phyloP scores from a whole-genome alignment of 2,113 vertebrate genomes.

The Sus scrofa region T2T-Sscrofa CM000825.6:117207501-117208000 shows the following conservation, averaged over 20 bases:
- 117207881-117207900: not conserved
- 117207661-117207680: not conserved
- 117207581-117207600: not conserved
- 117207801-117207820: not conserved
- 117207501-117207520: not conserved
- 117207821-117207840: not conserved
- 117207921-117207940: not conserved
- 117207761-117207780: not conserved
- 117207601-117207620: not conserved
- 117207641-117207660: not conserved
- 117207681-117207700: not conserved
- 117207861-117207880: not conserved
- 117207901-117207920: not conserved
- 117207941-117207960: not conserved
- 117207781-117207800: not conserved
- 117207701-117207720: not conserved
- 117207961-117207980: not conserved
- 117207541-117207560: not conserved
- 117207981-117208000: not conserved
- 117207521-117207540: not conserved
- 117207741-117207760: not conserved
- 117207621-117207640: not conserved
- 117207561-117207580: not conserved
- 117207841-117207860: not conserved
- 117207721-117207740: not conserved